phyloP scores from a whole-genome alignment of 2,113 vertebrate genomes.

The Xiphophorus maculatus region DNA sequence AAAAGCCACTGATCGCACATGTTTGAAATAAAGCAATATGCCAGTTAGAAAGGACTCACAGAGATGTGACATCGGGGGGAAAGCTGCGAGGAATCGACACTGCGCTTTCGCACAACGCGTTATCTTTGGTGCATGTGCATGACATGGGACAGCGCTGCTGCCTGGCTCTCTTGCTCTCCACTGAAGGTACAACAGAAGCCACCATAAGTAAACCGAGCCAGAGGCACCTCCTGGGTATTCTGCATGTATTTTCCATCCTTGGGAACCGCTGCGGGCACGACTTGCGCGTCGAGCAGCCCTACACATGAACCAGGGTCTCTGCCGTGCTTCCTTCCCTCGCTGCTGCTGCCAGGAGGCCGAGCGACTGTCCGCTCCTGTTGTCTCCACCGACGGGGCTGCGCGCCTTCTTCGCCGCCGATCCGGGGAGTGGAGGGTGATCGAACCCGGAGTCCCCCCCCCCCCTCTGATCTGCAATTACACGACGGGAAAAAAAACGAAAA shows the following conservation, averaged over 20 bases:
- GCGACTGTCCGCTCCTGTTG: constrained; percentile 43
- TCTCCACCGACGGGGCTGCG: constrained; percentile 24
- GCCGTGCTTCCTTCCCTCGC: constrained; percentile 1
- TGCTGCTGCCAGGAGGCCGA: constrained; percentile 48
- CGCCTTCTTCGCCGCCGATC: constrained; percentile 3
- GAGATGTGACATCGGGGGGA: constrained; percentile 92
- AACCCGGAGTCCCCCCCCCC: constrained; percentile 7
- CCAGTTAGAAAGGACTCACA: constrained; percentile 86
- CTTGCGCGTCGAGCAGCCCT: constrained; percentile 54
- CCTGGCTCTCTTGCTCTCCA: constrained; percentile 87
- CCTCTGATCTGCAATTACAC: constrained; percentile 20
- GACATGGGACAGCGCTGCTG: constrained; percentile 90
- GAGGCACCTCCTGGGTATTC: constrained; percentile 27
- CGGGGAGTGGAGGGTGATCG: constrained; percentile 12
- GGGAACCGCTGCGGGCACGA: constrained; percentile 52
- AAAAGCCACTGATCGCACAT: background rate
- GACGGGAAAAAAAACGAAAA: background rate
- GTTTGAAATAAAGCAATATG: background rate
- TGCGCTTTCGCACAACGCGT: constrained; percentile 95
- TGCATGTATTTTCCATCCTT: constrained; percentile 58
- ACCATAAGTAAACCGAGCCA: constrained; percentile 49
- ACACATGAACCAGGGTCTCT: constrained; percentile 57
- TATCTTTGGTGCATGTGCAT: constrained; percentile 99
- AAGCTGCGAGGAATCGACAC: constrained; percentile 93
- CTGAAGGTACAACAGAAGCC: constrained; percentile 61